Conservation (phyloP, 2,113 vertebrate species). For the Callorhinus ursinus region DNA sequence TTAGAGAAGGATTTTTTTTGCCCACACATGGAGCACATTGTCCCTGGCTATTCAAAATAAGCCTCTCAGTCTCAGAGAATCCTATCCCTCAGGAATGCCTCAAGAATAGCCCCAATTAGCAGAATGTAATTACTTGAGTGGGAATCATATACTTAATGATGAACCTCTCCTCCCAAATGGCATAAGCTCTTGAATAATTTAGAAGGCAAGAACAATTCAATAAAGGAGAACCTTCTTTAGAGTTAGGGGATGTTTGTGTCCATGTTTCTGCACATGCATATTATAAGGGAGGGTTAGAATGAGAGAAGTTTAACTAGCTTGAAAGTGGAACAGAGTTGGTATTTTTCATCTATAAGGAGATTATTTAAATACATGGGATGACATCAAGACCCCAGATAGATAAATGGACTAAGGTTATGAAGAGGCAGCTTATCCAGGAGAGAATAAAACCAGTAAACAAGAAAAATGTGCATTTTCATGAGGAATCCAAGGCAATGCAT, state of each 20-base stretch:
- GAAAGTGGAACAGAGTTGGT: constrained; percentile 10
- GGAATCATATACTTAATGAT: constrained; percentile 45
- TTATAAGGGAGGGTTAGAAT: not conserved
- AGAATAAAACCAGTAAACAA: constrained; percentile 32
- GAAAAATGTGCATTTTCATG: not conserved
- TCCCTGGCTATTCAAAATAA: not conserved
- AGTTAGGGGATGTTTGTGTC: not conserved
- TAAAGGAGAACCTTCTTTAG: not conserved
- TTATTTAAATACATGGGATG: not conserved
- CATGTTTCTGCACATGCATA: not conserved
- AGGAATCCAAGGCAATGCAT: not conserved
- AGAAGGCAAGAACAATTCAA: constrained; percentile 53
- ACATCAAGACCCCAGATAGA: not conserved
- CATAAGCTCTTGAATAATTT: constrained; percentile 65
- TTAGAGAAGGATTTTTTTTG: not conserved
- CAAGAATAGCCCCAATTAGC: constrained; percentile 55
- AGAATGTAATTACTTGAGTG: constrained; percentile 60
- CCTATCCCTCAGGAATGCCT: not conserved
- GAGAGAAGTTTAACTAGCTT: not conserved
- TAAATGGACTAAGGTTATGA: not conserved
- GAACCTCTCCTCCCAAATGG: constrained; percentile 31
- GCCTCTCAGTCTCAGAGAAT: not conserved
- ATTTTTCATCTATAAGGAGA: not conserved
- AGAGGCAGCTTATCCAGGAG: not conserved
- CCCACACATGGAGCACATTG: not conserved